These are phyloP conservation scores for Cyanocitta stelleri DNA, from an alignment of 2,113 vertebrate species.

Conservation along the genomic window DNA sequence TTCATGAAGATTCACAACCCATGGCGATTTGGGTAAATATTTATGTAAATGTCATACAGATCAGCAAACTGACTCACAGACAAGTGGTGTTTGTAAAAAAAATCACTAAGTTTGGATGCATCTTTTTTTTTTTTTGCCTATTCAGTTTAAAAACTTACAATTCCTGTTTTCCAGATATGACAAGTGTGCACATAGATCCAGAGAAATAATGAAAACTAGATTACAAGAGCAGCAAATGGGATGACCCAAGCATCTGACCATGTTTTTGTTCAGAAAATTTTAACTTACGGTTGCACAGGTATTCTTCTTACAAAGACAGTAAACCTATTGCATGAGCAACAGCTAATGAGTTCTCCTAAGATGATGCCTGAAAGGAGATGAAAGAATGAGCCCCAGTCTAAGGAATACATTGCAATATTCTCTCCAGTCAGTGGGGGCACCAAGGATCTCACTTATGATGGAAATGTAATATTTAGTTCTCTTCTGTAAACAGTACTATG, in stretches of 20 bases:
- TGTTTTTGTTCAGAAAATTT: not conserved
- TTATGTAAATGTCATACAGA: not conserved
- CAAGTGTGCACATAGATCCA: not conserved
- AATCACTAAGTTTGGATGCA: not conserved
- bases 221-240: not conserved
- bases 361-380: not conserved
- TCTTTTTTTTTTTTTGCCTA: not conserved
- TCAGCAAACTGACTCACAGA: slow-evolving; percentile 1
- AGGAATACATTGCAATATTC: not conserved
- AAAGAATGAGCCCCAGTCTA: not conserved
- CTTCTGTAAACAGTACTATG: not conserved
- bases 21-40: not conserved
- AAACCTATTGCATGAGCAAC: not conserved
- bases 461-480: not conserved
- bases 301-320: not conserved
- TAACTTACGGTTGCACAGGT: not conserved
- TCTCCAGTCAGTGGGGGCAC: not conserved
- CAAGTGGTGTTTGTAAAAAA: not conserved
- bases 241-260: not conserved
- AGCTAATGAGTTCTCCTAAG: not conserved
- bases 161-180: not conserved
- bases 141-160: not conserved
- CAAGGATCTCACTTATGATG: not conserved
- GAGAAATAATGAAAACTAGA: not conserved
- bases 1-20: slow-evolving; percentile 15